phyloP scores from a whole-genome alignment of 2,797 vertebrate species.

The Cryptoblepharus egeriae region DNA sequence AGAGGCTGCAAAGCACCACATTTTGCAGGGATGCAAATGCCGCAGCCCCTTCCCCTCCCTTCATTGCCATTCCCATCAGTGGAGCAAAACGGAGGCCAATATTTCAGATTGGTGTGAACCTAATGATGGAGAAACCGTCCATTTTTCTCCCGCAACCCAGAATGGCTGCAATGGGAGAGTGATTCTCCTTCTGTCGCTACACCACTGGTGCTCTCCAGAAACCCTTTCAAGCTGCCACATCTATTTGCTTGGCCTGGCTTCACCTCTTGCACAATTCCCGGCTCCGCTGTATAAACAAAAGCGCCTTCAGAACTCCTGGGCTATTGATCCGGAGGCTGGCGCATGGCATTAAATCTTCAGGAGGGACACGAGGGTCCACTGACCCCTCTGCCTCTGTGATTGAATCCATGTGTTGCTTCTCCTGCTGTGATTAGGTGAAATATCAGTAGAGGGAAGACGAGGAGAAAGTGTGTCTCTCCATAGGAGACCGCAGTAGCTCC shows the following conservation, averaged over 20 bases:
- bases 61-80: no score
- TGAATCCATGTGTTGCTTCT: constrained; percentile 15
- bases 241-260: background rate
- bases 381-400: background rate
- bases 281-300: background rate
- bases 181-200: no score
- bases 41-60: no score
- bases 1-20: no score
- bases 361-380: accelerated
- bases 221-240: background rate
- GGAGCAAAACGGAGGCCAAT: no score
- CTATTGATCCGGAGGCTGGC: background rate
- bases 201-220: background rate
- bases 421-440: constrained; percentile 45
- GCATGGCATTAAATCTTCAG: background rate
- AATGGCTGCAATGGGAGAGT: no score
- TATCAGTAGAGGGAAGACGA: background rate
- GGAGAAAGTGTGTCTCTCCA: constrained; percentile 60
- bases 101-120: no score
- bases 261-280: background rate
- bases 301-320: background rate
- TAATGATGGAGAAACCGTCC: no score
- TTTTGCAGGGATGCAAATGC: no score
- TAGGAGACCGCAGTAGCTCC: constrained; percentile 54
- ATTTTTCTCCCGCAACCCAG: no score